phyloP scores from a whole-genome alignment of 2,113 vertebrate genomes.

The Sterrhoptilus dennistouni region DNA sequence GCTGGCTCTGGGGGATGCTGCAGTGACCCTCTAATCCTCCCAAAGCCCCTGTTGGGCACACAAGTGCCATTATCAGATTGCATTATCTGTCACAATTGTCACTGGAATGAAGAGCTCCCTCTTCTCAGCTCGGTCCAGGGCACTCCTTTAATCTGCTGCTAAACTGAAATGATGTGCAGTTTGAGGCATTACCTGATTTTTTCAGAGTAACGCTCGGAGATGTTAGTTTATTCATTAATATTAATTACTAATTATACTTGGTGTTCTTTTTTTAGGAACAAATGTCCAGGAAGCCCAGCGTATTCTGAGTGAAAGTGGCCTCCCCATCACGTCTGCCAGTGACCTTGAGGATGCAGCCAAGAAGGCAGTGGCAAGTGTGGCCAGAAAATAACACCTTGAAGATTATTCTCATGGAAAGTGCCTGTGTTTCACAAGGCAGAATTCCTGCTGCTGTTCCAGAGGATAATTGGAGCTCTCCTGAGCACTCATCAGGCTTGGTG shows the following conservation, averaged over 20 bases:
- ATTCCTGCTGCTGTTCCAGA: background rate
- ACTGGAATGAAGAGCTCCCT: background rate
- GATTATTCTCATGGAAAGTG: background rate
- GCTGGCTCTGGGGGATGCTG: background rate
- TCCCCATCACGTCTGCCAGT: slow-evolving; percentile 86
- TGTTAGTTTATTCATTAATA: background rate
- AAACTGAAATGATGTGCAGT: background rate
- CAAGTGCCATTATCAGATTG: background rate
- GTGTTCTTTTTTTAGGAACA: slow-evolving; percentile 79
- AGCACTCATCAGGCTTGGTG: background rate
- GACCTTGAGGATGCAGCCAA: slow-evolving; percentile 93
- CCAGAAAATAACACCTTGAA: slow-evolving; percentile 72
- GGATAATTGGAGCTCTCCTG: background rate
- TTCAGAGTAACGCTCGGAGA: background rate
- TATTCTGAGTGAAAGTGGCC: slow-evolving; percentile 89
- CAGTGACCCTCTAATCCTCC: background rate
- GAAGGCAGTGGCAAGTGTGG: slow-evolving; percentile 90
- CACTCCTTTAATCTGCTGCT: background rate
- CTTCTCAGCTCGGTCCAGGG: background rate
- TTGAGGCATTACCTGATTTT: background rate
- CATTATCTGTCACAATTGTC: background rate
- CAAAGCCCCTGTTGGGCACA: background rate
- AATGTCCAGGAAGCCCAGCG: slow-evolving; percentile 92
- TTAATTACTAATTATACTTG: background rate
- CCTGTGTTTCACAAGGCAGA: background rate